phyloP scores from a whole-genome alignment of 2,888 invertebrate genomes.

The Torymus aiolomorphi region DNA sequence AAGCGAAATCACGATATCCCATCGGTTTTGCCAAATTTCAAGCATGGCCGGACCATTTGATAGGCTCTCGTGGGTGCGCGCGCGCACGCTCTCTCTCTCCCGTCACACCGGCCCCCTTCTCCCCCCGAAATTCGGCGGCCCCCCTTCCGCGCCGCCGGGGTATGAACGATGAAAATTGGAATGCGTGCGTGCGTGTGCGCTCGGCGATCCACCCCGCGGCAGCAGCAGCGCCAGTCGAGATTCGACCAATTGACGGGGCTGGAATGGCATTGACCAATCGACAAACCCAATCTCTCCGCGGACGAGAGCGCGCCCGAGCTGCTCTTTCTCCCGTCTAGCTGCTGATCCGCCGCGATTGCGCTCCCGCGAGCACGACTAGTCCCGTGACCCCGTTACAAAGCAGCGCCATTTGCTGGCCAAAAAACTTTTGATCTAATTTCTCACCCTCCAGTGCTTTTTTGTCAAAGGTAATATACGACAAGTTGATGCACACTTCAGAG shows the following conservation, averaged over 20 bases:
- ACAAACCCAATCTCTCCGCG: conserved; percentile 61
- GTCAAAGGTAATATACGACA: no score
- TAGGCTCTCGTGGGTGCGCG: conserved; percentile 63
- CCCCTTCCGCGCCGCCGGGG: conserved; percentile 55
- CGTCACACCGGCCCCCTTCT: conserved; percentile 7
- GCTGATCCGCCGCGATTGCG: background rate
- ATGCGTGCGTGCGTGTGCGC: conserved; percentile 35
- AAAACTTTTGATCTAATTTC: no score
- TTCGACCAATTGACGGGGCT: conserved; percentile 69
- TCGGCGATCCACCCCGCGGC: conserved; percentile 53
- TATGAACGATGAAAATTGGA: conserved; percentile 60
- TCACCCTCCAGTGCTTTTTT: background rate
- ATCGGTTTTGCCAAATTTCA: conserved; percentile 67
- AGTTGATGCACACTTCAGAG: no score
- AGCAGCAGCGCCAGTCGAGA: conserved; percentile 46
- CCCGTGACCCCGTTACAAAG: conserved; percentile 64
- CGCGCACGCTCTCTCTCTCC: background rate
- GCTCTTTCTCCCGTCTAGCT: background rate
- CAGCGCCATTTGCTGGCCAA: no score
- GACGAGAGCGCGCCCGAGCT: no score
- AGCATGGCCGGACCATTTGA: conserved; percentile 69
- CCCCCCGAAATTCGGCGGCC: conserved; percentile 4
- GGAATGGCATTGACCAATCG: conserved; percentile 66
- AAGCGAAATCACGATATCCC: conserved; percentile 63
- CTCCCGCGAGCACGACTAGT: conserved; percentile 55